Evolutionary conservation across 2,113 vertebrate species (phyloP).

Genomic region (Balaeniceps rex): DNA sequence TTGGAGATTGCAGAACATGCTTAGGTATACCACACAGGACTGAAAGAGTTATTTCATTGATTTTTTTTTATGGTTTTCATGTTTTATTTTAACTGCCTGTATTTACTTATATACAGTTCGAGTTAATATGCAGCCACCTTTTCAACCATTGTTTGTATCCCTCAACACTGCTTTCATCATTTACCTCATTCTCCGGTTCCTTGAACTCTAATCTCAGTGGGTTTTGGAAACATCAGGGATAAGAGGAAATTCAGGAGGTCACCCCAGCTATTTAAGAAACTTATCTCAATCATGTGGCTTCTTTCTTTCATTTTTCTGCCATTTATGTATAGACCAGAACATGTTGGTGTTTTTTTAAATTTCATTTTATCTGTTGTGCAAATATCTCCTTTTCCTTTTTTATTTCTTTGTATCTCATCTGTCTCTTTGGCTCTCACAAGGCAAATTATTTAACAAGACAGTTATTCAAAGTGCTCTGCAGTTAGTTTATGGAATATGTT

Average conservation of each 20-base stretch:
- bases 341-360: accelerated
- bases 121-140: not conserved
- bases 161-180: not conserved
- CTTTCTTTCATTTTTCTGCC: not conserved
- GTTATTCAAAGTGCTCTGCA: not conserved
- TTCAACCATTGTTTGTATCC: not conserved
- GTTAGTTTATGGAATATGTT: not conserved
- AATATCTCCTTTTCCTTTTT: not conserved
- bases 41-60: not conserved
- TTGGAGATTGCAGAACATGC: not conserved
- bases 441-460: not conserved
- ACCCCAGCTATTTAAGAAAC: not conserved
- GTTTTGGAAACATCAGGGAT: not conserved
- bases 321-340: not conserved
- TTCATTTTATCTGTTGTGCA: not conserved
- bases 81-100: not conserved
- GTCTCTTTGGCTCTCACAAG: not conserved
- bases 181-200: not conserved
- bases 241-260: not conserved
- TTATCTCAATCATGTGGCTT: not conserved
- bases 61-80: not conserved
- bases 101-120: not conserved
- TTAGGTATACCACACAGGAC: not conserved
- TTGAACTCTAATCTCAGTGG: not conserved
- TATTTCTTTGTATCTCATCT: not conserved